Evolutionary conservation across 2,113 vertebrate genomes (phyloP), one percentile per base, ranked within the genome.

Genomic region (Lepisosteus oculatus): DNA sequence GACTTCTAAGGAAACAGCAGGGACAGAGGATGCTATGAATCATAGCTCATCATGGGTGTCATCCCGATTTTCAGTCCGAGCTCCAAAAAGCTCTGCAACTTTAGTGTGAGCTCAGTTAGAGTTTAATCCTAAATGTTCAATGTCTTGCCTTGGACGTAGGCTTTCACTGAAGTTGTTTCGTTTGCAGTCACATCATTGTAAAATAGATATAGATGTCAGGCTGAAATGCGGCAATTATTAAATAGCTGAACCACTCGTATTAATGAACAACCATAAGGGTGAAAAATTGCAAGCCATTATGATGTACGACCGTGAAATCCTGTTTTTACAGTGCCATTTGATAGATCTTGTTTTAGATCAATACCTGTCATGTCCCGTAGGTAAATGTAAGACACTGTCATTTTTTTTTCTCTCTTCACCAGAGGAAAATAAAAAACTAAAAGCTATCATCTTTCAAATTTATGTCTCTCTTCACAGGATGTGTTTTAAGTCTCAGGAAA

Each of bases 241-340:
- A 86, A 89, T 43, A 85, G 83, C 45, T 67, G 77, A 80, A 86
- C 81, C 84, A 81, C 81, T 85, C 73, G 83, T 88, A 86, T 89
- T 87, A 88, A 89, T 89, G 84, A 87, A 85, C 82, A 87, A 87
- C 83, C 65, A 80, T 85, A 81, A 82, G 81, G 81, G 83, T 85
- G 79, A 85, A 89, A 87, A 89, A 90, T 85, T 87, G 81, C 73
- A 86, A 83, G 85, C 82, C 81, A 89, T 90, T 87, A 92, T 90
- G 90, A 91, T 91, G 89, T 86, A 92, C 88, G 85, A 85, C 84
- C 87, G 85, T 82, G 83, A 92, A 92, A 93, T 92, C 79, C 79
- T 47, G 59, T 87, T 89, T 90, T 87, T 90, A 88, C 84, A 88
- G 81, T 86, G 87, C 74, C 69, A 73, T 77, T 88, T 86, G 86